Base-by-base conservation (phyloP, 2,888 invertebrate species). In the Thalpophila matura region DNA sequence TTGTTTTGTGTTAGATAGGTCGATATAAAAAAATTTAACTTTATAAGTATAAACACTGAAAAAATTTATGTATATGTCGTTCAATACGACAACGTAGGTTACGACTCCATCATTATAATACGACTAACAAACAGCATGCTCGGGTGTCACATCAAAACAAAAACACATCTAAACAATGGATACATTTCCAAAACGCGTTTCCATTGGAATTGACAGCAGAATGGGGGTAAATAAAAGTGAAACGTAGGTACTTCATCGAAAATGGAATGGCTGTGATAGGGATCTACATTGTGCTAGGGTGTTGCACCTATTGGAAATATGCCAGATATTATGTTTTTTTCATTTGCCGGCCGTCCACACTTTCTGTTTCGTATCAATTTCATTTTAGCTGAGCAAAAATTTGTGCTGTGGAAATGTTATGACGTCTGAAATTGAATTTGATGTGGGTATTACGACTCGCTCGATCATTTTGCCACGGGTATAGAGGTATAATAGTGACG, bases 231-330 rank as follows among this genome's bases (percentile, higher is more conserved):
- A 55, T 62, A 63, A 79, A 77, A 55, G 71, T 66, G 67, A 57
- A 65, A 66, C 24, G 55, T n/a, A n/a, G n/a, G n/a, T 65, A 58
- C 33, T 61, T 61, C 66, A 67, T 64, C 51, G 61, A 65, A 69
- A 75, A 75, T 69, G 63, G 59, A 16, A 63, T 63, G 40, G 35
- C 40, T 47, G 68, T 82, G 89, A 88, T 87, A 82, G 58, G 82
- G 74, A 86, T 87, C 85, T 85, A 81, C 79, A 81, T 80, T 81
- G 86, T 86, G 84, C 78, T 71, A 78, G 81, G 81, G 68, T 70
- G 65, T 77, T 79, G 71, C 74, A 77, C 68, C 75, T 79, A 81
- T 82, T 81, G 84, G 79, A 70, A 80, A 81, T 78, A 79, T 72
- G 81, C 80, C 81, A 82, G 63, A 74, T 74, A 71, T 79, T 70